Percentiles rank a stretch among this genome's conserved stretches.
These are phyloP conservation scores for Etheostoma spectabile DNA, from an alignment of 2,113 vertebrate genomes.

Conservation along the genomic window DNA sequence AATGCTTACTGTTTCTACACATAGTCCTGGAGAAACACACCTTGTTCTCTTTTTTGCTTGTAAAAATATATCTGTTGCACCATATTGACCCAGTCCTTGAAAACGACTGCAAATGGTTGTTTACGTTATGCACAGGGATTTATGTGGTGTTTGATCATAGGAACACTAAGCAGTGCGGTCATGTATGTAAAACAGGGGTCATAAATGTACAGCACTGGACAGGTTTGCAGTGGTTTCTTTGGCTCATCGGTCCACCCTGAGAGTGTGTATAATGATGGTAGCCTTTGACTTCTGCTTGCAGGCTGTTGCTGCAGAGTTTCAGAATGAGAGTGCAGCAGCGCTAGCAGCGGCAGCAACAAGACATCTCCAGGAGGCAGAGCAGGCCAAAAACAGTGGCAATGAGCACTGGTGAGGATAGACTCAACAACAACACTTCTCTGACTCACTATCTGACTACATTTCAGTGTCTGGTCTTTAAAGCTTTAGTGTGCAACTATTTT, in stretches of 20 bases:
- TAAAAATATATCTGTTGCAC: neutral
- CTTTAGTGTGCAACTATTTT: too few relatives aligned
- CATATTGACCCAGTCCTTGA: neutral
- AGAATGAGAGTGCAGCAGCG: slow-evolving; percentile 96
- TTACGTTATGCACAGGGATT: neutral
- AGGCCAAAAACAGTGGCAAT: slow-evolving; percentile 88
- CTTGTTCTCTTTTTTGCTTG: neutral
- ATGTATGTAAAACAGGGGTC: neutral
- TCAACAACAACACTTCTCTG: neutral
- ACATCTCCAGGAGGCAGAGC: slow-evolving; percentile 96
- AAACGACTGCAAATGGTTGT: neutral
- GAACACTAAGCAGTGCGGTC: neutral
- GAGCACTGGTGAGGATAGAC: slow-evolving; percentile 91
- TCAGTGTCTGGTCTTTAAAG: neutral
- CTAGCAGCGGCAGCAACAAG: slow-evolving; percentile 95
- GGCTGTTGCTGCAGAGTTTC: slow-evolving; percentile 97
- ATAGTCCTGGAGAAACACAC: neutral
- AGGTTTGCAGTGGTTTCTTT: neutral
- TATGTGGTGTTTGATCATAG: neutral
- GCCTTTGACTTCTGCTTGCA: slow-evolving; percentile 64
- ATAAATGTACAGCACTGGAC: neutral
- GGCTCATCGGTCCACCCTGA: neutral
- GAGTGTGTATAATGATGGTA: neutral
- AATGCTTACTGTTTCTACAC: neutral
- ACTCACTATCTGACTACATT: neutral